These are phyloP conservation scores for Microplitis demolitor DNA, from an alignment of 1,140 invertebrate species.

Conservation along the genomic window DNA sequence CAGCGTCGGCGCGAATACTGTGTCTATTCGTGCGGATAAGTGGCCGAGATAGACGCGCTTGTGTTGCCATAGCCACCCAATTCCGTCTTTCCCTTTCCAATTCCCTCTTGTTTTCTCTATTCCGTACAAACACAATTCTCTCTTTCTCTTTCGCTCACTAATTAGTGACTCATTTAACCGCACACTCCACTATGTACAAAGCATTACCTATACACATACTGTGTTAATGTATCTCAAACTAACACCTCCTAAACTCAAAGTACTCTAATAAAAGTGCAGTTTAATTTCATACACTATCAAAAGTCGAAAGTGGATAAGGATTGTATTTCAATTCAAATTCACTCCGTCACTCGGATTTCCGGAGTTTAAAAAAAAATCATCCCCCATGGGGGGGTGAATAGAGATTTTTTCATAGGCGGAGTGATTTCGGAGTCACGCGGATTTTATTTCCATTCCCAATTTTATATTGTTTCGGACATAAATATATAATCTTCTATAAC, in stretches of 20 bases:
- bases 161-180: constrained; percentile 13
- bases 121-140: neutral
- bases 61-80: constrained; percentile 31
- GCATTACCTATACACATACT: neutral
- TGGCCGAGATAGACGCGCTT: constrained; percentile 35
- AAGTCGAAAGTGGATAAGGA: too few species aligned
- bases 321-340: too few species aligned
- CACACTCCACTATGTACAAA: neutral
- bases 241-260: neutral
- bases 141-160: constrained; percentile 1
- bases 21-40: constrained; percentile 42
- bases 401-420: too few species aligned
- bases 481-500: too few species aligned
- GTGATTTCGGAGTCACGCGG: too few species aligned
- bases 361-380: too few species aligned
- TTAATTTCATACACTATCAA: too few species aligned
- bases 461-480: too few species aligned
- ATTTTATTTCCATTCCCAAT: too few species aligned
- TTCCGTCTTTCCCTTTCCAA: constrained; percentile 22
- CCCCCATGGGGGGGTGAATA: too few species aligned
- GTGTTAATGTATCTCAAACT: neutral
- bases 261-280: too few species aligned
- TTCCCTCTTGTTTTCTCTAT: neutral
- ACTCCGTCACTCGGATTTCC: too few species aligned
- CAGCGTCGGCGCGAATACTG: constrained; percentile 23